phyloP scores from a whole-genome alignment of 2,113 vertebrate genomes.

The Trochalopteron elliotii region DNA sequence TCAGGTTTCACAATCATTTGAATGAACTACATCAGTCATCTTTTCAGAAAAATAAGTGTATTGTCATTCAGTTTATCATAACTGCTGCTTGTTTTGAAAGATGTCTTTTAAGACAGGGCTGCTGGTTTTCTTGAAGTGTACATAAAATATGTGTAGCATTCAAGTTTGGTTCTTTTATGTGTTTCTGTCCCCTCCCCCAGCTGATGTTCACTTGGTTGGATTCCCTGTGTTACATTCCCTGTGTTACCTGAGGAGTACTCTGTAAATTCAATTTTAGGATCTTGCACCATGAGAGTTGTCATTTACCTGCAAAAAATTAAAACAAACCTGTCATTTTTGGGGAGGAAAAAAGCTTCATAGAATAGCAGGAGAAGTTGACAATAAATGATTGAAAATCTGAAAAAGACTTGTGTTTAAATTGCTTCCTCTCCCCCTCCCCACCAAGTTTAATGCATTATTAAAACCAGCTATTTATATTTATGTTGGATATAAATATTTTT shows the following conservation, averaged over 20 bases:
- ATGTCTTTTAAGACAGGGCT: not conserved
- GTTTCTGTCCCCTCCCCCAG: not conserved
- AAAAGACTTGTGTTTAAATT: not conserved
- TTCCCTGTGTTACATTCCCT: rapidly evolving
- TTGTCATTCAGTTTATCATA: not conserved
- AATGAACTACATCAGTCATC: not conserved
- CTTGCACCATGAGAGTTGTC: not conserved
- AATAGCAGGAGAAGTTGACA: not conserved
- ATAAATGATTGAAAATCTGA: not conserved
- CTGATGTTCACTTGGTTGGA: not conserved
- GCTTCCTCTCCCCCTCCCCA: not conserved
- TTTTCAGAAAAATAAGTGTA: not conserved
- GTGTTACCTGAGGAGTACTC: not conserved
- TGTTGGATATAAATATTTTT: not conserved
- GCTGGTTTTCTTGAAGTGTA: not conserved
- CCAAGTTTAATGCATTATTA: not conserved
- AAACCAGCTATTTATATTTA: not conserved
- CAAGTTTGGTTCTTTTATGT: not conserved
- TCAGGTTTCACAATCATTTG: not conserved
- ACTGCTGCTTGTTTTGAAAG: not conserved
- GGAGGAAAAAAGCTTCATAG: not conserved
- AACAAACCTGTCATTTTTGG: rapidly evolving
- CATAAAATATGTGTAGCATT: not conserved
- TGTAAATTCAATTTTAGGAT: not conserved
- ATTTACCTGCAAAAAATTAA: not conserved